Percentiles rank a stretch among this genome's conserved stretches.
Evolutionary conservation across 2,113 vertebrate genomes (phyloP).

Genomic region (Sceloporus undulatus): DNA sequence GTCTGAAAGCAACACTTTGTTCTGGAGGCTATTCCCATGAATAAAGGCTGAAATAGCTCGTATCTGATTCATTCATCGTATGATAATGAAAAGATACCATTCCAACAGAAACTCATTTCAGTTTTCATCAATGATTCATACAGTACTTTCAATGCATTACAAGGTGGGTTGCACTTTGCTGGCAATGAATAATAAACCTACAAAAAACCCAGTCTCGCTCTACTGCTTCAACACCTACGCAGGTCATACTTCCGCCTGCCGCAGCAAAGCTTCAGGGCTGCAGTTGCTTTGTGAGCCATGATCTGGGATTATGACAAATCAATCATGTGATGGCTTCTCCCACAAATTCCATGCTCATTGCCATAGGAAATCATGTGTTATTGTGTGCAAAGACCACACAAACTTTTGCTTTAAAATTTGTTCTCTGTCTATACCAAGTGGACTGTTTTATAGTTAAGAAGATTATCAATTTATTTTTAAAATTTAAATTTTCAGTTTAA

Average conservation of each 20-base stretch:
- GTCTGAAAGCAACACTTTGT: neutral
- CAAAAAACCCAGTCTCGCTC: neutral
- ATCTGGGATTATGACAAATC: neutral
- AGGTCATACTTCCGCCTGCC: neutral
- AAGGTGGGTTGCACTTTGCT: neutral
- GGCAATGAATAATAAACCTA: neutral
- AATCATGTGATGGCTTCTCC: neutral
- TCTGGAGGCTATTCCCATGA: neutral
- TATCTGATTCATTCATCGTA: neutral
- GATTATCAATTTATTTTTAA: neutral
- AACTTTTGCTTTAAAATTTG: neutral
- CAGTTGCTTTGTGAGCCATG: neutral
- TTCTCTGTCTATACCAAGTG: neutral
- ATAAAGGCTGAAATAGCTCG: neutral
- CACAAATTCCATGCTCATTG: neutral
- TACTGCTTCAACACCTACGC: neutral
- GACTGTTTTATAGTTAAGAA: neutral
- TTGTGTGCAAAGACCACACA: neutral
- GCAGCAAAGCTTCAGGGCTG: too few relatives aligned
- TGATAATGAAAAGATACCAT: neutral
- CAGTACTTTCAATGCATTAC: neutral
- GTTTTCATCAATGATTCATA: constrained; percentile 1
- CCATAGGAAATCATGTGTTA: neutral
- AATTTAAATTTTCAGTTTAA: too few relatives aligned
- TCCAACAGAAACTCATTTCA: neutral